Evolutionary conservation across 2,113 vertebrate genomes (phyloP), one percentile per base, ranked within the genome.

Genomic region (Poeciliopsis turrubarensis): DNA sequence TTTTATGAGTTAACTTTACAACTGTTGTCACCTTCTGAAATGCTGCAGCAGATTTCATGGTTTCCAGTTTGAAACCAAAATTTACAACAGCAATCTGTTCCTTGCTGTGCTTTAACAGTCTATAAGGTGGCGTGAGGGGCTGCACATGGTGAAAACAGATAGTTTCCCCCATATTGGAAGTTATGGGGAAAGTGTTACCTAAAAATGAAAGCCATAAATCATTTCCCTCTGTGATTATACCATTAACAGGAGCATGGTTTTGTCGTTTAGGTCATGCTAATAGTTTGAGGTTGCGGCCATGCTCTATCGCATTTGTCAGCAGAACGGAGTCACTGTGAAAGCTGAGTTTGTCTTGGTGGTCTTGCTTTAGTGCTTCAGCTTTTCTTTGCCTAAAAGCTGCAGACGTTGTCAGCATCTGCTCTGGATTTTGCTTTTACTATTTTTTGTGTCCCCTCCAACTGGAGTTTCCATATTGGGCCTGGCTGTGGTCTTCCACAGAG

Each of bases 191-290:
- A 92, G 90, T 86, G 87, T 89, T 92, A 86, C 89, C 89, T 86
- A 94, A 94, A 92, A 94, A 95, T 94, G 91, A 94, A 92, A 93
- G 88, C 73, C 88, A 94, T 94, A 94, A 94, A 94, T 95, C 92
- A 94, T 81, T 89, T 91, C 76, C 89, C 81, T 80, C 79, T 85
- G 82, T 76, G 91, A 94, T 94, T 94, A 93, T 88, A 78, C 86
- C 90, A 93, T 94, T 94, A 94, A 95, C 91, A 90, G 87, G 85
- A 93, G 90, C 91, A 93, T 87, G 90, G 92, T 93, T 94, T 93
- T 94, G 92, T 92, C 92, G 84, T 94, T 94, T 93, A 84, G 90
- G 86, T 91, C 92, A 88, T 89, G 85, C 91, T 93, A 93, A 95
- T 92, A 93, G 86, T 89, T 86, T 91, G 86, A 89, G 90, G 89